Base-by-base conservation (phyloP, 1,140 invertebrate species). In the Drosophila orosa region DNA sequence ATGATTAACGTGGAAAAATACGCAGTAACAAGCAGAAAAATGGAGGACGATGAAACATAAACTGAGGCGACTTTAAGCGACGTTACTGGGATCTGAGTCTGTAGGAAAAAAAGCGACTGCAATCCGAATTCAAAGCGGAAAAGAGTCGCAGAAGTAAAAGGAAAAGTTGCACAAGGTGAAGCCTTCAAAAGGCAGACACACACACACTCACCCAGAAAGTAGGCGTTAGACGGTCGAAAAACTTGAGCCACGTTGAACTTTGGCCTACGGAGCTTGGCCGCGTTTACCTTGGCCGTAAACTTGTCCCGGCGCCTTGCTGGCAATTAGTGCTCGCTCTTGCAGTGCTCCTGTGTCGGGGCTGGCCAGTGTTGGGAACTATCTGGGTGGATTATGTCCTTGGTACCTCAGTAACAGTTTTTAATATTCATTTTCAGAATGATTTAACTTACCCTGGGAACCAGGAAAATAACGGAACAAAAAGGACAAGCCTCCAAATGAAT, bases 221-320 rank as follows among this genome's bases (percentile, higher is more conserved):
- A 52, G 83, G 71, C 83, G 68, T 86, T 80, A 66, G 78, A 85
- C 68, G 83, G 82, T 73, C 75, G 55, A 79, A 76, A 71, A 89
- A 89, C 76, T 89, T 83, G 73, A 63, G 73, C 61, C 58, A 68
- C 45, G 68, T 78, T 89, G 80, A 87, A 89, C 84, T 87, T 83
- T 87, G 68, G 80, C 73, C 84, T 68, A 69, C 61, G 62, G 68
- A 79, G 75, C 74, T 78, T 62, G 66, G 56, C 63, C 62, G 74
- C 82, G 59, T 66, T 87, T 83, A 87, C 84, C 84, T 87, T 87
- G 84, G 84, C 84, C 84, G 78, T 87, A 89, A 87, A 87, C 84
- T 87, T 87, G 84, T 62, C 42, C 84, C 79, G 63, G 76, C 75
- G 84, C 79, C 79, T 83, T 48, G 72, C 62, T 89, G 85, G 84